These are phyloP conservation scores for Oxygymnocypris stewartii DNA, from an alignment of 2,113 vertebrate species.

Conservation along the genomic window DNA sequence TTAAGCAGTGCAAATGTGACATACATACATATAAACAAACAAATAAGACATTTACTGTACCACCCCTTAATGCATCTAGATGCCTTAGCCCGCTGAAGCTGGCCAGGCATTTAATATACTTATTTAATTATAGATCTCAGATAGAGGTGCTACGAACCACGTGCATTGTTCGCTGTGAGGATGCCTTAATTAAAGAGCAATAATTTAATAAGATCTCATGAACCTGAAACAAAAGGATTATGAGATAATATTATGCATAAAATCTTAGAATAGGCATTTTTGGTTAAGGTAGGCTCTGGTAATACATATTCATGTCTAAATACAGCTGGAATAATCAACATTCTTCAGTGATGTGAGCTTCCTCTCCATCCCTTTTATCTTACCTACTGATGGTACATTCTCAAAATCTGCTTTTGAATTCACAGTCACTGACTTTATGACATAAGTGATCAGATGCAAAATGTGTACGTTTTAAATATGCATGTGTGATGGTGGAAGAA, in stretches of 20 bases:
- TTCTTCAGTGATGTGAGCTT: background rate
- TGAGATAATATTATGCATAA: background rate
- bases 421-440: background rate
- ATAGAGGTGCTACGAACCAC: slow-evolving; percentile 35
- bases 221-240: slow-evolving; percentile 20
- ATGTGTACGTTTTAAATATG: background rate
- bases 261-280: background rate
- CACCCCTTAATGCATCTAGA: slow-evolving; percentile 29
- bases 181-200: slow-evolving; percentile 31
- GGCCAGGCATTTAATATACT: slow-evolving; percentile 41
- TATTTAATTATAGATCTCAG: slow-evolving; percentile 41
- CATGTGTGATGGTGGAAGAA: background rate
- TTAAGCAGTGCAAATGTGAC: slow-evolving; percentile 30
- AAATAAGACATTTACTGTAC: slow-evolving; percentile 40
- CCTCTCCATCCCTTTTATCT: background rate
- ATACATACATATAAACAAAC: slow-evolving; percentile 37
- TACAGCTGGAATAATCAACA: background rate
- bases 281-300: background rate
- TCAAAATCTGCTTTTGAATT: background rate
- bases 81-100: slow-evolving; percentile 31
- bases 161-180: background rate
- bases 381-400: background rate
- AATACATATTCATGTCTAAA: background rate
- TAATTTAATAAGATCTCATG: slow-evolving; percentile 36
- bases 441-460: background rate